Conservation (phyloP, 2,888 invertebrate species). For the Holacanthella duospinosa region DNA sequence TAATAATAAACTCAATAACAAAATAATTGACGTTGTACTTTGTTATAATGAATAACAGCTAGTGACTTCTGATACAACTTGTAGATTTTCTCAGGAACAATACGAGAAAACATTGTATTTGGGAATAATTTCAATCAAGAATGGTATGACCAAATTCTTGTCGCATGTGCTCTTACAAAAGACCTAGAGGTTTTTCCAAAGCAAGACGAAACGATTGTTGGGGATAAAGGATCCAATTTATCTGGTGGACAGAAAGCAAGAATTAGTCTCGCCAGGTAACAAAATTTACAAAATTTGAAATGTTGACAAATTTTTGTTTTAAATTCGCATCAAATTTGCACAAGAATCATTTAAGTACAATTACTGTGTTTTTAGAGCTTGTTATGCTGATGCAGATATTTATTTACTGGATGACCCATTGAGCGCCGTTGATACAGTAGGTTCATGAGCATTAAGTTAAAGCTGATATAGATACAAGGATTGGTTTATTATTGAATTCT, state of each 20-base stretch:
- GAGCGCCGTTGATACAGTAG: constrained; percentile 30
- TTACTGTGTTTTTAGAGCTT: constrained; percentile 20
- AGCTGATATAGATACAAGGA: too few species aligned
- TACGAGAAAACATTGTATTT: constrained; percentile 31
- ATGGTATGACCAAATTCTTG: constrained; percentile 43
- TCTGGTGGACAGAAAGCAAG: constrained; percentile 49
- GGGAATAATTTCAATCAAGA: constrained; percentile 20
- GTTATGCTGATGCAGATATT: constrained; percentile 31
- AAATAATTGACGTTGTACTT: neutral
- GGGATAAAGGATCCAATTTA: constrained; percentile 46
- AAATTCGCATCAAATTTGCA: too few species aligned
- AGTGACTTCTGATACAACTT: too few species aligned
- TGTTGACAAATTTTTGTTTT: neutral
- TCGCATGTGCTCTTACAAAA: constrained; percentile 44
- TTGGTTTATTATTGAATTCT: too few species aligned
- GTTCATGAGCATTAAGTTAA: too few species aligned
- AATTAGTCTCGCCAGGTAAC: constrained; percentile 42
- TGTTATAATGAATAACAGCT: too few species aligned
- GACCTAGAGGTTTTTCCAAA: constrained; percentile 44
- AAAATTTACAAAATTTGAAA: neutral
- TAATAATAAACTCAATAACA: neutral
- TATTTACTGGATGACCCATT: constrained; percentile 30
- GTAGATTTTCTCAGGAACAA: constrained; percentile 19
- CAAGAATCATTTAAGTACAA: neutral
- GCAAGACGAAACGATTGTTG: constrained; percentile 47